Conservation (phyloP, 1,140 invertebrate genomes). For the Semibalanus balanoides region DNA sequence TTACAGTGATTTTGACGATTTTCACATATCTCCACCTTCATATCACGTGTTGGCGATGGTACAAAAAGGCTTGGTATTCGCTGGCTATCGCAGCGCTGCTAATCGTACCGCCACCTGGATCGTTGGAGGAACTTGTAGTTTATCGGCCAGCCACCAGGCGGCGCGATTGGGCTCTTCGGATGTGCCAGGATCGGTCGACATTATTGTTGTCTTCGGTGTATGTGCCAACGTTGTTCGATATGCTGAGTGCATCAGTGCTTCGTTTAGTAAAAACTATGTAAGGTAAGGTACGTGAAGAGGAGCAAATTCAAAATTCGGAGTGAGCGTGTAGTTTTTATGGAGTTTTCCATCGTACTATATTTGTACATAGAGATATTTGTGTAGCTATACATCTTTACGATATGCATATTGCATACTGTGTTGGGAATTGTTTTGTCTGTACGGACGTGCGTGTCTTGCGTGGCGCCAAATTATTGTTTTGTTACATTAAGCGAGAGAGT, state of each 20-base stretch:
- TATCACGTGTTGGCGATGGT: background rate
- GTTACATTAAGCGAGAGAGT: background rate
- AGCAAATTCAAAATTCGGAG: slow-evolving; percentile 1
- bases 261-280: background rate
- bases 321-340: slow-evolving; percentile 2
- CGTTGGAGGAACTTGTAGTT: background rate
- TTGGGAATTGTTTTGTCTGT: background rate
- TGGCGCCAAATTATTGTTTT: background rate
- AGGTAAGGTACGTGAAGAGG: background rate
- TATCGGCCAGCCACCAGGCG: background rate
- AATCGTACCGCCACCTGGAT: background rate
- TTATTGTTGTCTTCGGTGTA: slow-evolving; percentile 2
- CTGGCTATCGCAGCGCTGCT: background rate
- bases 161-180: background rate
- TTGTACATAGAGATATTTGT: slow-evolving; percentile 1
- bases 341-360: background rate
- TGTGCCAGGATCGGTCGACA: background rate
- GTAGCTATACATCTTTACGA: background rate
- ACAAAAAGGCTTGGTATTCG: background rate
- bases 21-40: background rate
- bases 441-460: background rate
- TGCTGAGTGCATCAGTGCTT: background rate
- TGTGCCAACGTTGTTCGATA: slow-evolving; percentile 1
- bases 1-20: background rate
- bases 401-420: background rate